Evolutionary conservation across 2,888 invertebrate species (phyloP).

Genomic region (Ctenicera cuprea): DNA sequence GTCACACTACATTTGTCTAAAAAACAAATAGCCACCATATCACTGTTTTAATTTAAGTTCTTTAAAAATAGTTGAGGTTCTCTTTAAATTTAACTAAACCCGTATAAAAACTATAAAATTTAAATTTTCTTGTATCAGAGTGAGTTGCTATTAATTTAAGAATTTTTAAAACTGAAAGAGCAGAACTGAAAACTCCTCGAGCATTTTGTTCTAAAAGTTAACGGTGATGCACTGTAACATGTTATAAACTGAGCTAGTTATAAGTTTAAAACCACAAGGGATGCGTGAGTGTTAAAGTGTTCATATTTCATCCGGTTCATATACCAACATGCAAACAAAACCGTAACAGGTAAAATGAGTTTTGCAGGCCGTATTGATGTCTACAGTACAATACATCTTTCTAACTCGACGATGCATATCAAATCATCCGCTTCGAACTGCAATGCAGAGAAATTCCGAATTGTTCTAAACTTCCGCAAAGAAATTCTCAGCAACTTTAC

Average conservation of each 20-base stretch:
- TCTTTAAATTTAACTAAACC: too few species aligned
- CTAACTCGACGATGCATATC: slow-evolving; percentile 23
- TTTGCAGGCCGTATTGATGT: slow-evolving; percentile 41
- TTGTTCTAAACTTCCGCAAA: too few species aligned
- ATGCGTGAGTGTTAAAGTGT: slow-evolving; percentile 31
- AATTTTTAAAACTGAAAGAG: background rate
- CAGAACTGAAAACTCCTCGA: background rate
- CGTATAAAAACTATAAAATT: too few species aligned
- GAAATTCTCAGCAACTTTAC: too few species aligned
- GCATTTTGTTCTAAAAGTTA: background rate
- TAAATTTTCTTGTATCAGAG: too few species aligned
- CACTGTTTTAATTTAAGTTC: too few species aligned
- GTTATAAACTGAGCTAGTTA: slow-evolving; percentile 40
- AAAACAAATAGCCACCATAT: too few species aligned
- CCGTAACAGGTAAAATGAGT: slow-evolving; percentile 35
- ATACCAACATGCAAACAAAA: slow-evolving; percentile 20
- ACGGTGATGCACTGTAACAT: slow-evolving; percentile 23
- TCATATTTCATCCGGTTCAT: slow-evolving; percentile 33
- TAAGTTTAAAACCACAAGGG: slow-evolving; percentile 44
- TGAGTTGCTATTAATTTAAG: too few species aligned
- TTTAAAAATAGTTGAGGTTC: too few species aligned
- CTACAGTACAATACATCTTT: slow-evolving; percentile 34
- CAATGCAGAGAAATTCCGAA: slow-evolving; percentile 24
- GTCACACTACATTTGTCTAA: too few species aligned
- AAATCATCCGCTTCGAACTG: slow-evolving; percentile 26